Percentiles rank a stretch among this genome's conserved stretches.
These are phyloP conservation scores for Synanthedon vespiformis DNA, from an alignment of 2,888 invertebrate genomes.

Conservation along the genomic window DNA sequence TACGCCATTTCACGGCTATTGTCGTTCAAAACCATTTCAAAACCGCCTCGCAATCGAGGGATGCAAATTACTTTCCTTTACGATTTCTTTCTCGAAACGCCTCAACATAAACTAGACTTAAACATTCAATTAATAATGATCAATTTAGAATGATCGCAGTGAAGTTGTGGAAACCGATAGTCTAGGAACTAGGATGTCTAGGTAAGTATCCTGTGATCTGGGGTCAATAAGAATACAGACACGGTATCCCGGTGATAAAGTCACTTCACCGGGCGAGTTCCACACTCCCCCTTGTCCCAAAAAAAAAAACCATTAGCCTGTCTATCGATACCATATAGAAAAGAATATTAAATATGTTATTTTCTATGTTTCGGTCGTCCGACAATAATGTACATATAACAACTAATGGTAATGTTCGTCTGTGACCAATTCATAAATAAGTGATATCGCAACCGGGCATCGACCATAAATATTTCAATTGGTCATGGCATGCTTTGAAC, in stretches of 20 bases:
- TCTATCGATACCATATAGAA: not conserved
- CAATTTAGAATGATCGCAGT: not conserved
- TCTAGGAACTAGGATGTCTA: not conserved
- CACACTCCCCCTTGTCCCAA: too few species aligned
- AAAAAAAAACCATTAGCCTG: too few species aligned
- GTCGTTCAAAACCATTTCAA: conserved; percentile 25
- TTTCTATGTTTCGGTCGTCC: not conserved
- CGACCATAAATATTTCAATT: not conserved
- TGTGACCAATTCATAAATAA: not conserved
- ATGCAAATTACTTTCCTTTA: conserved; percentile 63
- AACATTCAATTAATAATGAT: not conserved
- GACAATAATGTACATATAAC: not conserved
- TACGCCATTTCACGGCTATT: conserved; percentile 61
- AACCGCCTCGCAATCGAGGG: conserved; percentile 26
- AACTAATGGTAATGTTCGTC: not conserved
- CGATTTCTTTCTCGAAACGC: conserved; percentile 17
- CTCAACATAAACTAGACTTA: not conserved
- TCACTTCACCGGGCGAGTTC: too few species aligned
- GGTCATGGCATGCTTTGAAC: not conserved
- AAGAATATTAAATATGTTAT: not conserved
- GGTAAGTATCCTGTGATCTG: too few species aligned
- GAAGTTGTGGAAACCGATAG: not conserved
- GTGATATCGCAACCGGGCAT: not conserved
- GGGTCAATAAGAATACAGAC: too few species aligned
- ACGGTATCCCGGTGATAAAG: too few species aligned